These are phyloP conservation scores for Synodontis membranacea DNA, from an alignment of 2,113 vertebrate species.

Conservation along the genomic window DNA sequence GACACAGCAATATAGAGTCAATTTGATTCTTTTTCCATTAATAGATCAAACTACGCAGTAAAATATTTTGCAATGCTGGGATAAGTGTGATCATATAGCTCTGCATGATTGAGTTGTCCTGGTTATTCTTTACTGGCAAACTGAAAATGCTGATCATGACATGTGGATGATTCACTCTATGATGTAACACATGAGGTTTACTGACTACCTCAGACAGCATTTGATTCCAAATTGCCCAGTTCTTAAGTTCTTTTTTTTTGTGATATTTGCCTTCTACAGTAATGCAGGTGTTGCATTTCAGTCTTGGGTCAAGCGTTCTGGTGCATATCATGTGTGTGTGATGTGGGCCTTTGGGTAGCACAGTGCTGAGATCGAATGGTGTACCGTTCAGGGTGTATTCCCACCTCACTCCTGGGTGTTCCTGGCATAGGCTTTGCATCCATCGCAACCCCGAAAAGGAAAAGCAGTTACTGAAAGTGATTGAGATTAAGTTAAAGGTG, in stretches of 20 bases:
- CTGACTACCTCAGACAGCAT: neutral
- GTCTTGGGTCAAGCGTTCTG: neutral
- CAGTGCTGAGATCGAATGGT: too few species aligned
- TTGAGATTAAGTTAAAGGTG: neutral
- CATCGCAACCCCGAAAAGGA: neutral
- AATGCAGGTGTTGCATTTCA: neutral
- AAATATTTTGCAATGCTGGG: neutral
- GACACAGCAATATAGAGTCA: neutral
- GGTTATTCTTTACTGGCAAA: neutral
- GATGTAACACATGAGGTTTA: slow-evolving; percentile 4
- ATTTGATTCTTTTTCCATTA: neutral
- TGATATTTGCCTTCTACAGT: neutral
- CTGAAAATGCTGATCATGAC: slow-evolving; percentile 22
- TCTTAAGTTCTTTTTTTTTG: too few species aligned
- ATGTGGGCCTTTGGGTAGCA: neutral
- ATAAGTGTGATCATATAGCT: neutral
- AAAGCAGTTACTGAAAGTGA: neutral
- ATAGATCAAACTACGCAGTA: neutral
- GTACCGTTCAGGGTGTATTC: neutral
- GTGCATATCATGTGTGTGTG: neutral
- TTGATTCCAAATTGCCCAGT: neutral
- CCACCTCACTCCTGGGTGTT: neutral
- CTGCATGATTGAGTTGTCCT: neutral
- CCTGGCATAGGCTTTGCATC: neutral
- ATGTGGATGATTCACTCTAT: neutral